These are phyloP conservation scores for Amblyteles armatorius DNA, from an alignment of 2,888 invertebrate species.

Conservation along the genomic window DNA sequence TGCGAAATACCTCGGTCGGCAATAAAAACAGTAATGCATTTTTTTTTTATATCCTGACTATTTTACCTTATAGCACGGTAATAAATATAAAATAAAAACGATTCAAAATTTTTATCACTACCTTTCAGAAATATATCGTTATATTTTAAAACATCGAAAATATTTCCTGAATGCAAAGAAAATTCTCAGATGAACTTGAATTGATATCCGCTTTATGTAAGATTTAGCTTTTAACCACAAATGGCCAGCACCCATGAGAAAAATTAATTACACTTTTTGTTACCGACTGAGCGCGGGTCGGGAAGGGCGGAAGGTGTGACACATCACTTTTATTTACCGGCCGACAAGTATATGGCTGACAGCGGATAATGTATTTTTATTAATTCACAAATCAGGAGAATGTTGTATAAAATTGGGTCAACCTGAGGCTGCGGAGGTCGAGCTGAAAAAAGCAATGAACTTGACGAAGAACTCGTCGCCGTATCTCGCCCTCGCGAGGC, in stretches of 20 bases:
- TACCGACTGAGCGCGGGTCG: neutral
- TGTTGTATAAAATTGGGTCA: constrained; percentile 91
- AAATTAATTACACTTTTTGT: neutral
- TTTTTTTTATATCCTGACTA: neutral
- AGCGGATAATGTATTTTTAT: neutral
- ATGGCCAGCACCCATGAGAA: neutral
- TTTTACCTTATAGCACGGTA: no score
- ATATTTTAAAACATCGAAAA: no score
- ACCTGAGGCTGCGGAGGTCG: constrained; percentile 89
- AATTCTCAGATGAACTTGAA: no score
- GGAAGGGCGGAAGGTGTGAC: neutral
- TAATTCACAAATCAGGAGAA: constrained; percentile 86
- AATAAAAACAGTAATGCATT: neutral
- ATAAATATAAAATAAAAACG: no score
- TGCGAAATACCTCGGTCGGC: neutral
- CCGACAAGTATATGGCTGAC: neutral
- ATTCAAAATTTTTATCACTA: no score
- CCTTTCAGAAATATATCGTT: no score
- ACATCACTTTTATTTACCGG: neutral
- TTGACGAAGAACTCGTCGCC: constrained; percentile 91
- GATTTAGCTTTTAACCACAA: no score
- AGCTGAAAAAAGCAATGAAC: constrained; percentile 90
- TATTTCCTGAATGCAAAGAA: no score
- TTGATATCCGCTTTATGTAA: no score
- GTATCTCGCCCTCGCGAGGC: constrained; percentile 89